Percentiles rank a stretch among this genome's conserved stretches.
Evolutionary conservation across 2,888 invertebrate species (phyloP).

Genomic region (Pharmacophagus antenor): DNA sequence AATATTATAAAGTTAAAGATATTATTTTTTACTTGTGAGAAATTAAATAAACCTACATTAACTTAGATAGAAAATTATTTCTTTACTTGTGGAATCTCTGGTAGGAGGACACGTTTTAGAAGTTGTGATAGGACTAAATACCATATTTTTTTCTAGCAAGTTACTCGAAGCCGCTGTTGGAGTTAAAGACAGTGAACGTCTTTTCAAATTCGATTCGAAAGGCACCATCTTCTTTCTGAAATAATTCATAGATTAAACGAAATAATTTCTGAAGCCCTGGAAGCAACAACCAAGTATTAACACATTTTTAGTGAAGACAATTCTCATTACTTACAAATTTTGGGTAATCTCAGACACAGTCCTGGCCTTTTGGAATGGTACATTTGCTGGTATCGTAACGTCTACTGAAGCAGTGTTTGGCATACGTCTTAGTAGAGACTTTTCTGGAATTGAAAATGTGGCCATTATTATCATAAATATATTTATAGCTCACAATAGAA

Average conservation of each 20-base stretch:
- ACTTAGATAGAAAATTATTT: background rate
- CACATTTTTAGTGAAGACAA: background rate
- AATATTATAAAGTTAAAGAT: background rate
- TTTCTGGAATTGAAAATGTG: conserved; percentile 38
- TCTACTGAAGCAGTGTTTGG: conserved; percentile 44
- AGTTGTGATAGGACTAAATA: background rate
- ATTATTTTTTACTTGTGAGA: background rate
- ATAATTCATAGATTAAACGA: conserved; percentile 4
- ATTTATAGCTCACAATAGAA: background rate
- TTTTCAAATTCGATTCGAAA: conserved; percentile 59
- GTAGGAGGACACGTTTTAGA: background rate
- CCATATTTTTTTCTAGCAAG: conserved; percentile 15
- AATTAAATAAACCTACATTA: background rate
- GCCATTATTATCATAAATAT: background rate
- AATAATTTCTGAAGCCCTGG: background rate
- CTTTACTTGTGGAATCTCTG: conserved; percentile 15
- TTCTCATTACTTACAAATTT: conserved; percentile 42
- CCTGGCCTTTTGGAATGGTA: conserved; percentile 33
- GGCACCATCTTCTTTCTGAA: conserved; percentile 52
- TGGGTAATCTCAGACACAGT: conserved; percentile 42
- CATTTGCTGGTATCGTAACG: conserved; percentile 33
- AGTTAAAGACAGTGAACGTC: conserved; percentile 39
- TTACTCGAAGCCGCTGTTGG: conserved; percentile 21
- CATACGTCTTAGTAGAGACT: conserved; percentile 39
- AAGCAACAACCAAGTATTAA: background rate